Evolutionary conservation across 2,797 vertebrate genomes (phyloP).

Genomic region (Carcharodon carcharias): DNA sequence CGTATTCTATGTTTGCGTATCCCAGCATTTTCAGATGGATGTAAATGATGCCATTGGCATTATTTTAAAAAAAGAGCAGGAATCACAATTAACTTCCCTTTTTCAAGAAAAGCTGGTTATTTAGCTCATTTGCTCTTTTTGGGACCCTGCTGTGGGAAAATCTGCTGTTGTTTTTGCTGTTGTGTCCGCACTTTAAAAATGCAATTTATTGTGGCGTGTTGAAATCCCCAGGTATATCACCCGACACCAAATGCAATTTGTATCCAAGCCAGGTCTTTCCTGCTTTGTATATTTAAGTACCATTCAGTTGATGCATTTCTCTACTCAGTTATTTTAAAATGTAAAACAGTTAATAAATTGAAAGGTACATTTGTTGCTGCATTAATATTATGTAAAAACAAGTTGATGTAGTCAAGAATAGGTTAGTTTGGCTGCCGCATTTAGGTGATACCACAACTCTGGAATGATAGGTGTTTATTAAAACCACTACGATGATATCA

Average conservation of each 20-base stretch:
- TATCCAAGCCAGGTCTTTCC: not conserved
- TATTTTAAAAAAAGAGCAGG: not conserved
- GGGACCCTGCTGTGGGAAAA: not conserved
- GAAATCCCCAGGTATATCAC: not conserved
- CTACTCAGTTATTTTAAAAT: conserved; percentile 1
- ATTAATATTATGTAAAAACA: not conserved
- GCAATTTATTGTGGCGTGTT: not conserved
- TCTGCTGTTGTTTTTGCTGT: not conserved
- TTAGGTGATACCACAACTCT: not conserved
- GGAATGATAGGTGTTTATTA: not conserved
- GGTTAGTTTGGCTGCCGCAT: not conserved
- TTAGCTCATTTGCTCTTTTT: not conserved
- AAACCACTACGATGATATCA: not conserved
- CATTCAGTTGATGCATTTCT: not conserved
- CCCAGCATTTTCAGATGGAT: not conserved
- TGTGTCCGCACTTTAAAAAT: not conserved
- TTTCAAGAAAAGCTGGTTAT: not conserved
- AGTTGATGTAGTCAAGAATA: not conserved
- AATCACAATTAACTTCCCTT: not conserved
- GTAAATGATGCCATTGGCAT: not conserved
- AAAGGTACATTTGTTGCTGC: not conserved
- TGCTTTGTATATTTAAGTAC: not conserved
- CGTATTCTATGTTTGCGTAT: not conserved
- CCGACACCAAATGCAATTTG: not conserved
- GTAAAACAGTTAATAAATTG: not conserved